Evolutionary conservation across 2,888 invertebrate genomes (phyloP).

Genomic region (Hydrotaea cyrtoneurina): DNA sequence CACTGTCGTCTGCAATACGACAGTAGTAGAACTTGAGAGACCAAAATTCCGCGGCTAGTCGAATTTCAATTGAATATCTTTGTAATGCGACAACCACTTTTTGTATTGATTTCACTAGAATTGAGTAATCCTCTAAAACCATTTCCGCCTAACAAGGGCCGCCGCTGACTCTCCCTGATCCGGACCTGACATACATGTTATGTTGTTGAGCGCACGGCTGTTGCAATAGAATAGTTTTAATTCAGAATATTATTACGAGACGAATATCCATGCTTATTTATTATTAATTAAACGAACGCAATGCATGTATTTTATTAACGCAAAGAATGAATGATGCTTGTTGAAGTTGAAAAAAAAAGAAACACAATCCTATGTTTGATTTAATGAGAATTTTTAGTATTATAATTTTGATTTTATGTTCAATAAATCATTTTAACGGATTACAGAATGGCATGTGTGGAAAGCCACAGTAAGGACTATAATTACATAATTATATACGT

Average conservation of each 20-base stretch:
- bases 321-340: not conserved
- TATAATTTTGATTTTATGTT: not conserved
- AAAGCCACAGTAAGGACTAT: too few relatives aligned
- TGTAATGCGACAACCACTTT: too few relatives aligned
- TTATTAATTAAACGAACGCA: conserved; percentile 24
- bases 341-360: too few relatives aligned
- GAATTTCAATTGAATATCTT: too few relatives aligned
- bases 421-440: not conserved
- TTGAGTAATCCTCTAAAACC: too few relatives aligned
- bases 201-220: not conserved
- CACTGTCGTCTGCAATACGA: too few relatives aligned
- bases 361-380: too few relatives aligned
- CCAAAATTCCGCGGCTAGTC: too few relatives aligned
- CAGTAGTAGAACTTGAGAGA: too few relatives aligned
- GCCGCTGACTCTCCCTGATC: not conserved
- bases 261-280: conserved; percentile 22
- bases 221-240: not conserved
- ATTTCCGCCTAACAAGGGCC: too few relatives aligned
- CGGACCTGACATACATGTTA: not conserved
- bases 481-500: too few relatives aligned
- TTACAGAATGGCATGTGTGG: not conserved
- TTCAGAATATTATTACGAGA: not conserved
- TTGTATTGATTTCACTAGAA: too few relatives aligned
- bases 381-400: not conserved
- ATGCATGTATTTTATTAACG: conserved; percentile 10